Percentiles rank a stretch among this genome's conserved stretches.
Conservation (phyloP, 1,140 invertebrate species). For the Liolophura sinensis region DNA sequence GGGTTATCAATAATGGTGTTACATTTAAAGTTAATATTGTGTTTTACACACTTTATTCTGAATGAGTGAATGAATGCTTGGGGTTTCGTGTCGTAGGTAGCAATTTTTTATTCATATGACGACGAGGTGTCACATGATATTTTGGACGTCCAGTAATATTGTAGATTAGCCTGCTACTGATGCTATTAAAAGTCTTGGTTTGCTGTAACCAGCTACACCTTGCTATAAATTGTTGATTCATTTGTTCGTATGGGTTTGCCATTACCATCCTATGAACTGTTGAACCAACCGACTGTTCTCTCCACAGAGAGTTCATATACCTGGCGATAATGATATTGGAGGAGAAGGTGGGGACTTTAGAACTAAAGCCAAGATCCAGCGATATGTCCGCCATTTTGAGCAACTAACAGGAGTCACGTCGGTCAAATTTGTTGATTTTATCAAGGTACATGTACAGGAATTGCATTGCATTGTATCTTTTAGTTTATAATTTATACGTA, state of each 20-base stretch:
- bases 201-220: too few relatives aligned
- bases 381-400: conserved; percentile 78
- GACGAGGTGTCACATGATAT: too few relatives aligned
- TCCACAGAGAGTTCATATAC: conserved; percentile 78
- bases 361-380: conserved; percentile 70
- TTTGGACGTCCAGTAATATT: too few relatives aligned
- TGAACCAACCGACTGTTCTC: conserved; percentile 31
- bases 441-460: conserved; percentile 59
- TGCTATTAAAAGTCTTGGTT: too few relatives aligned
- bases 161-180: too few relatives aligned
- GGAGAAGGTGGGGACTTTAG: conserved; percentile 80
- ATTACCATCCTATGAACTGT: neutral
- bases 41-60: too few relatives aligned
- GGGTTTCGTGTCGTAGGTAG: too few relatives aligned
- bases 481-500: conserved; percentile 1
- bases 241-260: conserved; percentile 17
- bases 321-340: conserved; percentile 95
- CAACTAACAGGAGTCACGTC: conserved; percentile 60
- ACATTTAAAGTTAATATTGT: too few relatives aligned
- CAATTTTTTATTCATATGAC: too few relatives aligned
- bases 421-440: conserved; percentile 61
- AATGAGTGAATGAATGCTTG: too few relatives aligned
- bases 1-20: too few relatives aligned
- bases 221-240: too few relatives aligned
- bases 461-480: neutral